Base-by-base conservation (phyloP, 2,888 invertebrate species). In the Perizoma flavofasciatum region DNA sequence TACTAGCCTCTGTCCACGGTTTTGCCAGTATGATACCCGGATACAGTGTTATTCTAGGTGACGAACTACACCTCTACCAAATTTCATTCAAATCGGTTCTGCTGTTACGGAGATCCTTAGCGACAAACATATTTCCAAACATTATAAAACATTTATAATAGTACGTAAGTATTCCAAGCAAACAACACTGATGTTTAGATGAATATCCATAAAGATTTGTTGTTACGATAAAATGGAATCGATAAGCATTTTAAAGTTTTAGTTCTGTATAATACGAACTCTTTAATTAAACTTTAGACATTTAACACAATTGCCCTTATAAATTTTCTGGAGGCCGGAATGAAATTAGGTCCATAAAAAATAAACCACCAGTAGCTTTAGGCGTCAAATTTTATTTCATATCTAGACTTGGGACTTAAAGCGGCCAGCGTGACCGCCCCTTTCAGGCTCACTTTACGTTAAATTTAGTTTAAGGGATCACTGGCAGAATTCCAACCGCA, bases 401-500 rank as follows among this genome's bases (percentile, higher is more conserved):
- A 41, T 58, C 55, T 62, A 55, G 58, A 63, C 51, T 47, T 62
- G 69, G 58, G 64, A 65, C 58, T 67, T 57, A 56, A 65, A 59
- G 64, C 63, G 51, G 41, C 55, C 55, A 46, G 60, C 55, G 58
- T 48, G 52, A 62, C 60, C 65, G 62, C 64, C 61, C 54, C 68
- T 68, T 65, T 60, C 61, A 66, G 71, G 72, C 63, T 66, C 65
- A 70, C 68, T 70, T 66, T 60, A 70, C 66, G 68, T 78, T 76
- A 77, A 75, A 78, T 73, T 73, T 68, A 69, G 73, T 73, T 75
- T 72, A 72, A 72, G 70, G 75, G 72, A 74, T 73, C 66, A 68
- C 73, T 82, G 81, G 79, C 81, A 75, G 48, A 65, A 70, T 47
- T 74, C 79, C 80, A 82, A 77, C 71, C 75, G 56, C 70, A 72